Conservation (phyloP, 2,797 vertebrate genomes). For the Poecilia picta region DNA sequence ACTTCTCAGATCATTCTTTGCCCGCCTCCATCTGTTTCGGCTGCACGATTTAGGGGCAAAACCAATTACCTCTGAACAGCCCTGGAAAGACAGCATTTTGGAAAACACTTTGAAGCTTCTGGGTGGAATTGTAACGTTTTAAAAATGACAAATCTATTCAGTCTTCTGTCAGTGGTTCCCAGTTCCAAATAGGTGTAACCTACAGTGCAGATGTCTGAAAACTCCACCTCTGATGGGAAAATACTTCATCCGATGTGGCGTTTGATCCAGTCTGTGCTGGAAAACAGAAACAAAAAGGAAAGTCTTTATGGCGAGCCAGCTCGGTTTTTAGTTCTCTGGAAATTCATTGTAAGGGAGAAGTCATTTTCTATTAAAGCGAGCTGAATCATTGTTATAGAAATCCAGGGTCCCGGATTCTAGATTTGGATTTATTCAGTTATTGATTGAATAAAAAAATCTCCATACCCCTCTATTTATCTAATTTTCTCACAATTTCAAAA, state of each 20-base stretch:
- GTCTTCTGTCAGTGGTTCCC: background rate
- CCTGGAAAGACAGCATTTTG: background rate
- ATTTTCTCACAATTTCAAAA: background rate
- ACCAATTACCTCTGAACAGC: background rate
- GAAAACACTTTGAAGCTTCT: background rate
- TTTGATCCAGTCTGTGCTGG: conserved; percentile 6
- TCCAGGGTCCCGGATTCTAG: background rate
- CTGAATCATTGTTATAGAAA: background rate
- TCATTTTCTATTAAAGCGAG: background rate
- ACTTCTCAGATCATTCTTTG: background rate
- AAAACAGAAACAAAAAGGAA: background rate
- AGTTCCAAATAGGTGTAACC: background rate
- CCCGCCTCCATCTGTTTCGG: background rate
- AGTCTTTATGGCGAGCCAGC: background rate
- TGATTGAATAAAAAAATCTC: background rate
- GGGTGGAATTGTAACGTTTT: background rate
- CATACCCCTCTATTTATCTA: background rate
- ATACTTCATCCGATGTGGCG: background rate
- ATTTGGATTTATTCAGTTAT: too few relatives aligned
- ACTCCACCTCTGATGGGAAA: conserved; percentile 9
- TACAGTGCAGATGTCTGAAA: conserved; percentile 5
- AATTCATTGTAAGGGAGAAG: background rate
- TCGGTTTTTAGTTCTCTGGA: background rate
- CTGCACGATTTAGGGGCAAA: background rate
- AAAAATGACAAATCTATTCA: background rate